phyloP scores from a whole-genome alignment of 2,888 invertebrate genomes.

The Scrobipalpa costella region DNA sequence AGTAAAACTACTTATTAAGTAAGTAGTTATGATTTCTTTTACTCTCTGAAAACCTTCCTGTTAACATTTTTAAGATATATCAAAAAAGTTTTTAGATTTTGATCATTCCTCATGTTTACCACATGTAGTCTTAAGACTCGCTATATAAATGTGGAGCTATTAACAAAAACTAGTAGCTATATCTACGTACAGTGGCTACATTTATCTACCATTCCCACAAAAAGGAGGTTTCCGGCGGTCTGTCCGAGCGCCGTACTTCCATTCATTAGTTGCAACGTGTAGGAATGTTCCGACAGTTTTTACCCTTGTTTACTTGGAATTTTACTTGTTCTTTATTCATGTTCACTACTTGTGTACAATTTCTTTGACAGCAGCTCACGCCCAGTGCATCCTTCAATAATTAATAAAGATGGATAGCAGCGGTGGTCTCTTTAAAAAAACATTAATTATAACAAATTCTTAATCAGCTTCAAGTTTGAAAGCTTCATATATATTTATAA shows the following conservation, averaged over 20 bases:
- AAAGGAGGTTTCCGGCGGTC: slow-evolving; percentile 24
- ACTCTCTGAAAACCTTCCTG: too few species aligned
- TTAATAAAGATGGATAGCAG: slow-evolving; percentile 20
- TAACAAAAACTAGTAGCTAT: background rate
- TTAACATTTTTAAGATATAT: too few species aligned
- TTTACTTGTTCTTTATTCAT: slow-evolving; percentile 11
- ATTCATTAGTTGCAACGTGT: slow-evolving; percentile 27
- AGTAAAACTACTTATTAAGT: too few species aligned
- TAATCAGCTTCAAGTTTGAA: background rate
- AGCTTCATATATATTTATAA: too few species aligned
- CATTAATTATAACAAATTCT: slow-evolving; percentile 1
- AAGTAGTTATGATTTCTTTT: too few species aligned
- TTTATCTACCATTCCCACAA: slow-evolving; percentile 28
- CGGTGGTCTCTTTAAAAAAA: slow-evolving; percentile 1
- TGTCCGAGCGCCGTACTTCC: slow-evolving; percentile 6
- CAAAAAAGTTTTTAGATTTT: too few species aligned
- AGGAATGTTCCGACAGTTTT: slow-evolving; percentile 25
- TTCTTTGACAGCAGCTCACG: background rate
- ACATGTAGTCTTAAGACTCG: background rate
- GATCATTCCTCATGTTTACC: background rate
- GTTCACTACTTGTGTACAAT: background rate
- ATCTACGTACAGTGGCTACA: background rate
- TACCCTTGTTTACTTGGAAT: slow-evolving; percentile 4
- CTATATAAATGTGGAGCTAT: background rate
- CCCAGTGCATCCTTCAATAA: background rate